Evolutionary conservation across 2,888 invertebrate genomes (phyloP).

Genomic region (Allolobophora icterica): DNA sequence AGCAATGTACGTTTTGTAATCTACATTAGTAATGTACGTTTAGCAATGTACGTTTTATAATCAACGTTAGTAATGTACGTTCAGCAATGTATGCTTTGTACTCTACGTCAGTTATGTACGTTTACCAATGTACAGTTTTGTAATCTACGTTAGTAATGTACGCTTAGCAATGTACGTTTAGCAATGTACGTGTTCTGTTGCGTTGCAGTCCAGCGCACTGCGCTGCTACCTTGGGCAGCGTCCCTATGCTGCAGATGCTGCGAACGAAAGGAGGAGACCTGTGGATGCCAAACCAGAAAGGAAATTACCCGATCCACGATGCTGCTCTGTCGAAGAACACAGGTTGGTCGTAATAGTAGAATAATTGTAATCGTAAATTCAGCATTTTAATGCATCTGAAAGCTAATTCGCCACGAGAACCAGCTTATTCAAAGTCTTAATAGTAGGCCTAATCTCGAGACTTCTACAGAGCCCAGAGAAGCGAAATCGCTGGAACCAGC

Average conservation of each 20-base stretch:
- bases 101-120: too few species aligned
- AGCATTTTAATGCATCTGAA: neutral
- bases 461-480: too few species aligned
- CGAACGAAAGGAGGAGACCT: constrained; percentile 82
- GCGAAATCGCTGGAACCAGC: neutral
- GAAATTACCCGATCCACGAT: constrained; percentile 93
- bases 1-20: too few species aligned
- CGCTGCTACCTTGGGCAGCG: constrained; percentile 92
- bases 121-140: too few species aligned
- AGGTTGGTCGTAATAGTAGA: constrained; percentile 62
- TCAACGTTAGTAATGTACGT: too few species aligned
- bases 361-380: neutral
- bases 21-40: too few species aligned
- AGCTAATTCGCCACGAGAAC: neutral
- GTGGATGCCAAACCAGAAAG: constrained; percentile 85
- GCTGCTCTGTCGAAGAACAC: constrained; percentile 89
- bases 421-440: neutral
- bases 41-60: neutral
- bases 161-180: neutral
- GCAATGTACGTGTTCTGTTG: neutral
- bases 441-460: too few species aligned
- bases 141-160: neutral
- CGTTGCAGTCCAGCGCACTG: constrained; percentile 83
- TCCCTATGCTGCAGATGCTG: constrained; percentile 82
- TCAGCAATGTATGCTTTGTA: too few species aligned